Percentiles rank a stretch among this genome's conserved stretches.
Conservation (phyloP, 2,888 invertebrate genomes). For the Bugulina stolonifera region DNA sequence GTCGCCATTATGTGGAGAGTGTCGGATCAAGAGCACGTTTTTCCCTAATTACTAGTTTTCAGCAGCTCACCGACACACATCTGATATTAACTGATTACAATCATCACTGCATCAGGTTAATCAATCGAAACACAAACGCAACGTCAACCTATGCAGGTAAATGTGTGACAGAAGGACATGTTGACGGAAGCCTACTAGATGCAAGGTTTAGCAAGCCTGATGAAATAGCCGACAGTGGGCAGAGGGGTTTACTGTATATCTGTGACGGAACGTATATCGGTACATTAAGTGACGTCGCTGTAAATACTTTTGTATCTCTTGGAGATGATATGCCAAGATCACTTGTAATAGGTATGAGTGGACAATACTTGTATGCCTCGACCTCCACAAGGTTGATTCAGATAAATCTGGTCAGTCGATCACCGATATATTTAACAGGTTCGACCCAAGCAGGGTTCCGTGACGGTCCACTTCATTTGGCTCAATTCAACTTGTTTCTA, state of each 20-base stretch:
- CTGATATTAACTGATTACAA: background rate
- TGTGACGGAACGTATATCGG: background rate
- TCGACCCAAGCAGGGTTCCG: background rate
- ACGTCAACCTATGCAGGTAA: background rate
- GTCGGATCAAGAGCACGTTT: background rate
- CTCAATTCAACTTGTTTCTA: background rate
- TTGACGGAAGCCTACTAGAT: background rate
- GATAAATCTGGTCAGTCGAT: background rate
- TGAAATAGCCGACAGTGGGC: background rate
- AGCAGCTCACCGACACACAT: background rate
- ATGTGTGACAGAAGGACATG: background rate
- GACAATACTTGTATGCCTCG: background rate
- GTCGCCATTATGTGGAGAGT: background rate
- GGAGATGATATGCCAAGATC: background rate
- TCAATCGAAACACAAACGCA: background rate
- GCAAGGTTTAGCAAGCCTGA: background rate
- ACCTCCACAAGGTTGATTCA: background rate
- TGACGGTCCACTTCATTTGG: background rate
- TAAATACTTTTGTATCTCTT: background rate
- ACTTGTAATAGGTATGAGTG: background rate
- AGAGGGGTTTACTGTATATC: background rate
- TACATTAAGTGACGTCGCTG: background rate
- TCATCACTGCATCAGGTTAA: background rate
- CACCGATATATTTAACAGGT: background rate
- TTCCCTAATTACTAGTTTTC: background rate